Evolutionary conservation across 2,797 vertebrate species (phyloP), one percentile per base, ranked within the genome.

Genomic region (Crenuchus spilurus): DNA sequence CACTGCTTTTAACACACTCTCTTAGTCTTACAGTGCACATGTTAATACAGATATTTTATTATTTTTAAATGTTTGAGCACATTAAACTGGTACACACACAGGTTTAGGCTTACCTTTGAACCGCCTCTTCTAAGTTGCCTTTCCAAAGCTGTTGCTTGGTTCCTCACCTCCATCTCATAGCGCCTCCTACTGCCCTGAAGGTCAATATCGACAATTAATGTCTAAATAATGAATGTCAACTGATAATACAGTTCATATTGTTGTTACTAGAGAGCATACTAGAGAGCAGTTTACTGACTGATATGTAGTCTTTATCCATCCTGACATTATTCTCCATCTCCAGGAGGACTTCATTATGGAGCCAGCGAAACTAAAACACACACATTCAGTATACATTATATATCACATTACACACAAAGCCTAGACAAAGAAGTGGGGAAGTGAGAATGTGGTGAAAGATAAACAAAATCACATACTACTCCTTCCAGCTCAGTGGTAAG

Each of bases 321-420:
- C 90, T 94, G 41, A 92, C 84, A 80, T 97, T 98, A 58, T 92
- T 92, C 54, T 95, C 95, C 95, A 98, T 95, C 83, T 95, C 92
- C 86, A 93, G 93, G 57, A 99, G 88, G 70, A 98, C 89, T 39
- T 99, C 96, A 4, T 80, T 62, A 0, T 92, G 94, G 84, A 99
- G 96, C 5, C 92, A 94, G 76, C 87, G 91, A 73, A 97, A 95
- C 97, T 99, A 82, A 10, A 80, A 54, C 4, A 33, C 37, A 52
- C 18, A 75, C 6, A 83, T 1, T 8, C 5, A 2, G 30, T 14
- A 52, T 30, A 6, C 31, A 46, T 46, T 35, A 67, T 49, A 48
- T 22, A 22, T 10, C 8, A 9, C 8, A 48, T 22, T 22, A 48
- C n/a, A 10, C 24, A 44, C 28, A 44, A 20, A 14, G 13, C 10